These are phyloP conservation scores for Liodrosophila aerea DNA, from an alignment of 2,888 invertebrate genomes.

Conservation along the genomic window DNA sequence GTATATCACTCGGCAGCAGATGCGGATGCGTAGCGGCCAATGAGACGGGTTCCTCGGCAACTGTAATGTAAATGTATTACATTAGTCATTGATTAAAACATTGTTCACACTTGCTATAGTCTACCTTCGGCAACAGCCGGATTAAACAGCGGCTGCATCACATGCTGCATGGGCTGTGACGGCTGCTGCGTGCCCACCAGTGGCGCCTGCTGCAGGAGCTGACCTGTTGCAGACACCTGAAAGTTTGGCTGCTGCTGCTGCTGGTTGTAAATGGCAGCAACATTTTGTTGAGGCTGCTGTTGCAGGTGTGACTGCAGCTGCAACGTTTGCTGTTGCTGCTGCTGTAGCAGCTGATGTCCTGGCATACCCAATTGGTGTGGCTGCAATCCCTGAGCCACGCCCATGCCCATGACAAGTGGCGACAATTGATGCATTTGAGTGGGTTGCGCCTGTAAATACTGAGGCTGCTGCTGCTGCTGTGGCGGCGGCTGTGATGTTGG, in stretches of 20 bases:
- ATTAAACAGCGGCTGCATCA: conserved; percentile 64
- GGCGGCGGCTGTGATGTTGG: conserved; percentile 54
- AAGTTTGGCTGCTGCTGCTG: conserved; percentile 55
- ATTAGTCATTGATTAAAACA: no score
- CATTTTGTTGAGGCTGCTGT: conserved; percentile 44
- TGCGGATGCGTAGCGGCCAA: conserved; percentile 81
- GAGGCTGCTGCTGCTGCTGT: conserved; percentile 45
- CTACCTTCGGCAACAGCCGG: conserved; percentile 63
- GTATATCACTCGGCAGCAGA: conserved; percentile 80
- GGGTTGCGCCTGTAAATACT: conserved; percentile 59
- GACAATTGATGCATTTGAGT: conserved; percentile 62
- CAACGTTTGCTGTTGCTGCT: conserved; percentile 51
- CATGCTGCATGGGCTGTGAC: conserved; percentile 60
- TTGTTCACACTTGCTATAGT: no score
- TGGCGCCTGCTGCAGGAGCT: conserved; percentile 60
- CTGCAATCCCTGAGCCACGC: conserved; percentile 44
- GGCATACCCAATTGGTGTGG: conserved; percentile 53
- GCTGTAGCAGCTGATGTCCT: conserved; percentile 54
- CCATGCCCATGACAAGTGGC: conserved; percentile 37
- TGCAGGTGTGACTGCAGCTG: conserved; percentile 47
- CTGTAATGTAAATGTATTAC: conserved; percentile 41
- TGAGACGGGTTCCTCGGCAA: conserved; percentile 81
- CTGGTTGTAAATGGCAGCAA: conserved; percentile 57
- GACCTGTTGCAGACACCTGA: conserved; percentile 54
- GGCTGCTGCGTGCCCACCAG: conserved; percentile 58